These are phyloP conservation scores for Recurvirostra avosetta DNA, from an alignment of 2,113 vertebrate species.

Conservation along the genomic window DNA sequence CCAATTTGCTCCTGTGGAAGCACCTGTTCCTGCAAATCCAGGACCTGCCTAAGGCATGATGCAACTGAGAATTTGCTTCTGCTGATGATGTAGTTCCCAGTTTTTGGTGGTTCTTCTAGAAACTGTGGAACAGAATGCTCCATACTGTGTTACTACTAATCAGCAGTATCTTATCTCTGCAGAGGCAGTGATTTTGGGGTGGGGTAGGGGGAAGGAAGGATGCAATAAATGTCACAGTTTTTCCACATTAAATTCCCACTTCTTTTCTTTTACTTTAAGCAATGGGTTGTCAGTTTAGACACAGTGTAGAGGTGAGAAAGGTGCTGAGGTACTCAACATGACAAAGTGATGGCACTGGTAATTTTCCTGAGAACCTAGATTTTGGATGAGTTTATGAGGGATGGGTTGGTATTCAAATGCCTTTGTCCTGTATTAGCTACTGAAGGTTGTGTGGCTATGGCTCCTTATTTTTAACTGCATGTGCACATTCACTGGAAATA, in stretches of 20 bases:
- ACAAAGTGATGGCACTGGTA: neutral
- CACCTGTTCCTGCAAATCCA: neutral
- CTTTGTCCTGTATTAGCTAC: neutral
- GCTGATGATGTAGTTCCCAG: neutral
- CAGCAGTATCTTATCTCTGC: neutral
- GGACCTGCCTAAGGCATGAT: neutral
- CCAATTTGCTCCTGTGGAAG: neutral
- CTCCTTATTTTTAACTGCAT: neutral
- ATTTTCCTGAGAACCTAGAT: neutral
- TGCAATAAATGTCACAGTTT: neutral
- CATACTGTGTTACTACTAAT: neutral
- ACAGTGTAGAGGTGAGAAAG: neutral
- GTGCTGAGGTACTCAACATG: neutral
- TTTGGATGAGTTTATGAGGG: neutral
- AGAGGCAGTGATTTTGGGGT: neutral
- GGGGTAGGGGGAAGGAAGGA: rapidly evolving
- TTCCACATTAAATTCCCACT: neutral
- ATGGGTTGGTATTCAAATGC: neutral
- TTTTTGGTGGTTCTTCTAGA: neutral
- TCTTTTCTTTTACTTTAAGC: neutral
- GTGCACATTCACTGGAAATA: neutral
- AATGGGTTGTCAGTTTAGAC: neutral
- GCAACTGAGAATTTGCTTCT: neutral
- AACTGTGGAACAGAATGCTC: neutral
- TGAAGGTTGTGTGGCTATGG: neutral